Evolutionary conservation across 1,140 invertebrate species (phyloP), one percentile per base, ranked within the genome.

Genomic region (Leptinotarsa defecta): DNA sequence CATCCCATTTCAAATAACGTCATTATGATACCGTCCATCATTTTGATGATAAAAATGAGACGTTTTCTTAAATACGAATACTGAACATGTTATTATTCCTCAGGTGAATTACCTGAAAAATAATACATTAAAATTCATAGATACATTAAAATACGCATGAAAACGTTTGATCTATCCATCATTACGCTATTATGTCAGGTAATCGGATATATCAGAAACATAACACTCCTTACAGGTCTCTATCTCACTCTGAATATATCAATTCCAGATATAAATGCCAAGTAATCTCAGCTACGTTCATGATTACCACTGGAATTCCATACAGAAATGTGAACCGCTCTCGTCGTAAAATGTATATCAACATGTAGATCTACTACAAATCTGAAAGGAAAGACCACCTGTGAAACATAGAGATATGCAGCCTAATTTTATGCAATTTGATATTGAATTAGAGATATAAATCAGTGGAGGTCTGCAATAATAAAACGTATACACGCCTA

Each of bases 391-490:
- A 3, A 57, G 52, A 57, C 52, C 52, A 57, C 52, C 52, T 57
- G 52, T 17, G 52, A 15, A 57, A 57, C 52, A 57, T 8, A 19
- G 4, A 57, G 52, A 17, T 57, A 57, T 57, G n/a, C n/a, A 57
- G 52, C 52, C 52, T 57, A 57, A 57, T 57, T 57, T 57, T 57
- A 57, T 57, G 52, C 52, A 57, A 57, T 57, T 57, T 19, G 52
- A 57, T 57, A 57, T 57, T 19, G n/a, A 57, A 57, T 57, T 15
- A 57, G 52, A 57, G 52, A 57, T 57, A 57, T 57, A 57, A 57
- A 57, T 57, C 52, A 57, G 52, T 57, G n/a, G n/a, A 4, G n/a
- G n/a, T 3, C 52, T 57, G 13, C 13, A 57, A n/a, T 57, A 19
- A 57, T 57, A 57, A 57, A 57, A 57, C 52, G n/a, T 19, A 57